Evolutionary conservation across 2,113 vertebrate genomes (phyloP).

Genomic region (Turnix velox): DNA sequence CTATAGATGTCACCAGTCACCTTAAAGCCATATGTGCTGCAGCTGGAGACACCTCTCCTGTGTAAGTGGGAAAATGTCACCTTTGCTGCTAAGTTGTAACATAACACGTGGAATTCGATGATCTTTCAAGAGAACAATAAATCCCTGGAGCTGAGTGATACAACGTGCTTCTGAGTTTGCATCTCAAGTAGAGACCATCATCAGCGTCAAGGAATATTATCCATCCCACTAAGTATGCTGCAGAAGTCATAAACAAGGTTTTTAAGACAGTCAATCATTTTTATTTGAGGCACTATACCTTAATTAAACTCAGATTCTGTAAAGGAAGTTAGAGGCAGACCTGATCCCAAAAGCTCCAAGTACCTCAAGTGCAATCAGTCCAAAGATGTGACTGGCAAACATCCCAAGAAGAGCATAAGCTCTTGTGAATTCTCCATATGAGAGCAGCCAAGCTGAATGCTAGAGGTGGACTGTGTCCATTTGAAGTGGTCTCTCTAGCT

Average conservation of each 20-base stretch:
- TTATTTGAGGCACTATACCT: not conserved
- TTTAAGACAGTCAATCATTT: not conserved
- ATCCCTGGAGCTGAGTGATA: not conserved
- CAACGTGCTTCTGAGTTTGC: not conserved
- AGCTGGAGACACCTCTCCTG: constrained; percentile 1
- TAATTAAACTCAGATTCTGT: not conserved
- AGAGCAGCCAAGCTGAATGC: rapidly evolving
- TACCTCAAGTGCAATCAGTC: not conserved
- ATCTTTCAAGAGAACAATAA: not conserved
- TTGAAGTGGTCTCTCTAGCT: not conserved
- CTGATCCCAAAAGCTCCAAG: not conserved
- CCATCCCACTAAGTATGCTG: not conserved
- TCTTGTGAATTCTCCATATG: not conserved
- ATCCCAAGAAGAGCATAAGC: not conserved
- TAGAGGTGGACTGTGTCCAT: rapidly evolving
- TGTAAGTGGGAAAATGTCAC: not conserved
- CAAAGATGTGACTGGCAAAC: too few relatives aligned
- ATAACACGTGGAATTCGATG: not conserved
- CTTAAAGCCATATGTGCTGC: not conserved
- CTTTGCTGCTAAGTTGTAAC: not conserved
- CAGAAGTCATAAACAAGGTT: not conserved
- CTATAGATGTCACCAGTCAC: not conserved
- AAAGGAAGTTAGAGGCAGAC: not conserved
- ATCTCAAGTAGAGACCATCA: not conserved
- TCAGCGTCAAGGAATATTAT: not conserved